Conservation (phyloP, 2,888 invertebrate genomes). For the Caenorhabditis wallacei region DNA sequence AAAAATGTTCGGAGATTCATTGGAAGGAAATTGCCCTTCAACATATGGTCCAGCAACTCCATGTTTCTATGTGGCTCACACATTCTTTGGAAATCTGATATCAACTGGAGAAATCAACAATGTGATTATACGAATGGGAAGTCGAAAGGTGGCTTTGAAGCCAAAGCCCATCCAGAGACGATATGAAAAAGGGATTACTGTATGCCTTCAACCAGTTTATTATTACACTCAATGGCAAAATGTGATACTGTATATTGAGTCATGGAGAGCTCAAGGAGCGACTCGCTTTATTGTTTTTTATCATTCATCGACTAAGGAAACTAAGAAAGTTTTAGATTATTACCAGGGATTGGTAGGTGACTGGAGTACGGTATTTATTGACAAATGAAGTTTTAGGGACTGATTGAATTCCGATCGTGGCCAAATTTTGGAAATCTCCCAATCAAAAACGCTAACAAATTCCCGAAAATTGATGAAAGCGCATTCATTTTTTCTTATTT, state of each 20-base stretch:
- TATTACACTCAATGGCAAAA: constrained; percentile 54
- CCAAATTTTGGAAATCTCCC: constrained; percentile 42
- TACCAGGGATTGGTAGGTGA: constrained; percentile 45
- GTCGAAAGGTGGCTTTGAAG: not conserved
- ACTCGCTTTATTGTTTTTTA: constrained; percentile 68
- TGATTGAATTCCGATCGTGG: constrained; percentile 36
- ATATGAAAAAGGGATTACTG: constrained; percentile 34
- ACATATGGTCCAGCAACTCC: constrained; percentile 26
- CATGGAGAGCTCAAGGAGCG: constrained; percentile 66
- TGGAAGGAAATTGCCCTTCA: constrained; percentile 24
- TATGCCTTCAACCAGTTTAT: constrained; percentile 44
- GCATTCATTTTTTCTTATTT: constrained; percentile 62
- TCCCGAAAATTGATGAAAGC: constrained; percentile 53
- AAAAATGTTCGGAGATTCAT: constrained; percentile 30
- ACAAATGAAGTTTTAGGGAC: constrained; percentile 21
- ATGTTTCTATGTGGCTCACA: constrained; percentile 44
- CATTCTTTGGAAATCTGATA: constrained; percentile 9
- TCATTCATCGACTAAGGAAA: constrained; percentile 64
- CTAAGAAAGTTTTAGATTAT: constrained; percentile 59
- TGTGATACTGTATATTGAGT: constrained; percentile 46
- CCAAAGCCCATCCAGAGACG: constrained; percentile 6
- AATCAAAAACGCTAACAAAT: not conserved
- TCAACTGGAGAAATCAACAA: constrained; percentile 23
- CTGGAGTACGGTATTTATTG: too few relatives aligned
- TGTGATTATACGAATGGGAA: constrained; percentile 15